Percentiles rank a stretch among this genome's conserved stretches.
Evolutionary conservation across 2,888 invertebrate species (phyloP).

Genomic region (Halocaridina rubra): DNA sequence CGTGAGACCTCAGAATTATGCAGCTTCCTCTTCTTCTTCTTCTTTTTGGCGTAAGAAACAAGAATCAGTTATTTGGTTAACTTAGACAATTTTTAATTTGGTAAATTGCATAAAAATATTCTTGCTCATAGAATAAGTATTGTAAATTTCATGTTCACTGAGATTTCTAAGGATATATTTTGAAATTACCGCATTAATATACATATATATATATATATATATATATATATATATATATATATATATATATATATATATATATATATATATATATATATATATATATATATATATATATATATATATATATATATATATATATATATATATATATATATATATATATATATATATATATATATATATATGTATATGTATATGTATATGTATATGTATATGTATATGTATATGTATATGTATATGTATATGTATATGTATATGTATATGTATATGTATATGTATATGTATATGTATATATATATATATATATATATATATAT

Average conservation of each 20-base stretch:
- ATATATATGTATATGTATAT: constrained; percentile 24
- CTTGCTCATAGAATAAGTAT: too few relatives aligned
- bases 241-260: constrained; percentile 34
- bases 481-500: not conserved
- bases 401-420: not conserved
- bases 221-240: constrained; percentile 9
- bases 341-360: constrained; percentile 25
- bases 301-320: constrained; percentile 20
- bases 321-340: constrained; percentile 36
- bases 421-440: not conserved
- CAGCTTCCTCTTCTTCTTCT: not conserved
- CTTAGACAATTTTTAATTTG: too few relatives aligned
- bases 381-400: constrained; percentile 15
- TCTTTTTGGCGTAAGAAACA: too few relatives aligned
- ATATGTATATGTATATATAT: not conserved
- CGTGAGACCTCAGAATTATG: too few relatives aligned
- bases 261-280: constrained; percentile 20
- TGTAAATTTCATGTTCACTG: too few relatives aligned
- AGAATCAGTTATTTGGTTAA: too few relatives aligned
- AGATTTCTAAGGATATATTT: too few relatives aligned
- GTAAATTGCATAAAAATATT: too few relatives aligned
- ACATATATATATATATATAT: not conserved
- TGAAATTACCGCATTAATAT: not conserved
- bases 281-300: constrained; percentile 32
- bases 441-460: not conserved